Evolutionary conservation across 1,140 invertebrate species (phyloP), one percentile per base, ranked within the genome.

Genomic region (Palaemon carinicauda): DNA sequence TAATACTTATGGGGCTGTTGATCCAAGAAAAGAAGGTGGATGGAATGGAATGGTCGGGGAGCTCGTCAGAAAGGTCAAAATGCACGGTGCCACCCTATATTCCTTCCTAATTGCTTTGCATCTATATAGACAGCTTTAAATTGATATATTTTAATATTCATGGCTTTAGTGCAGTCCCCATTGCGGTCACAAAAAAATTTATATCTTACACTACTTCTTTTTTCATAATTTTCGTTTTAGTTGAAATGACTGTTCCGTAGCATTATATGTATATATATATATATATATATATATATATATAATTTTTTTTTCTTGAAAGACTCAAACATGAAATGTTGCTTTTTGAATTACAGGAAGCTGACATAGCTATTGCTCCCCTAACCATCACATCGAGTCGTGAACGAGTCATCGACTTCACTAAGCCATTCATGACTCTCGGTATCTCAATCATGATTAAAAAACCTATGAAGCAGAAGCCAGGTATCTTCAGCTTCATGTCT

Each of bases 381-480:
- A 98, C 98, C 24, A 98, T 99, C 90, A 99, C 97, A 27, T 95
- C 96, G 54, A 95, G 97, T 90, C 93, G 98, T 33, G 98, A 99
- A 93, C 93, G 96, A 90, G 97, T 98, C 65, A 97, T 99, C 87
- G 98, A 99, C 86, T 95, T 94, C 90, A 99, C 96, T 89, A 99
- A 99, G 92, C 98, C 98, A 3, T 99, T 99, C 93, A 97, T 99
- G 94, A 98, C 97, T 21, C 94, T 99, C 15, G 98, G 98, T 82
- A 98, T 99, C 90, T 98, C 97, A 89, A 98, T 99, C 89, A 97
- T 98, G 95, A 98, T 98, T 90, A 99, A 98, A 92, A 98, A 98
- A 91, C 97, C 97, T 7, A 94, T 97, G 88, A 98, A 98, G 92
- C 96, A 97, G 91, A 96, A 97, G 90, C 95, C 96, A 1, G 89